Evolutionary conservation across 2,797 vertebrate genomes (phyloP).

Genomic region (Hephaestus fuliginosus): DNA sequence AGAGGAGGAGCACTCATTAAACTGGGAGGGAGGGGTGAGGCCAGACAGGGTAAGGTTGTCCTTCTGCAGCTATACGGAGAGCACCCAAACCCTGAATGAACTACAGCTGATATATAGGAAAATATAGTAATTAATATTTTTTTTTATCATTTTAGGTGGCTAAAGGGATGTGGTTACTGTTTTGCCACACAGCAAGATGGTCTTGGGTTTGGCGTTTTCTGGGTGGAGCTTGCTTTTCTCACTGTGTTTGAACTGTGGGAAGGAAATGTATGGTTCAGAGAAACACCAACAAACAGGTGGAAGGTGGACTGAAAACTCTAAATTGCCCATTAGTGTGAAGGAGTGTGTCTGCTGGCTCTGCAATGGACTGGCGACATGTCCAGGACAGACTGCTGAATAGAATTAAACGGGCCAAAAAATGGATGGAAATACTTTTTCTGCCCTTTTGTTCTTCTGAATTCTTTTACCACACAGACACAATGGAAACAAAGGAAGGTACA

Average conservation of each 20-base stretch:
- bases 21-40: conserved; percentile 44
- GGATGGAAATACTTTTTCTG: conserved; percentile 8
- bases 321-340: neutral
- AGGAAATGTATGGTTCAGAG: neutral
- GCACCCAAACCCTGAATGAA: neutral
- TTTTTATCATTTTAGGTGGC: neutral
- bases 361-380: neutral
- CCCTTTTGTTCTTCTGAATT: conserved; percentile 26
- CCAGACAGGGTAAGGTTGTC: conserved; percentile 41
- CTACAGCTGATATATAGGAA: neutral
- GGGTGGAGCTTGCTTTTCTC: conserved; percentile 7
- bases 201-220: neutral
- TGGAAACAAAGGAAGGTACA: conserved; percentile 6
- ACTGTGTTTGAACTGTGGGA: neutral
- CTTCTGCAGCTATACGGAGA: conserved; percentile 18
- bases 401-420: conserved; percentile 22
- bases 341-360: neutral
- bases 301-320: neutral
- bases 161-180: neutral
- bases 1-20: conserved; percentile 66
- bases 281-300: neutral
- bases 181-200: neutral
- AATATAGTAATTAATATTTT: neutral
- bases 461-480: conserved; percentile 1
- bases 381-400: neutral